Percentiles rank a stretch among this genome's conserved stretches.
phyloP scores from a whole-genome alignment of 2,888 invertebrate genomes.

The Leptinotarsa peninsularis region DNA sequence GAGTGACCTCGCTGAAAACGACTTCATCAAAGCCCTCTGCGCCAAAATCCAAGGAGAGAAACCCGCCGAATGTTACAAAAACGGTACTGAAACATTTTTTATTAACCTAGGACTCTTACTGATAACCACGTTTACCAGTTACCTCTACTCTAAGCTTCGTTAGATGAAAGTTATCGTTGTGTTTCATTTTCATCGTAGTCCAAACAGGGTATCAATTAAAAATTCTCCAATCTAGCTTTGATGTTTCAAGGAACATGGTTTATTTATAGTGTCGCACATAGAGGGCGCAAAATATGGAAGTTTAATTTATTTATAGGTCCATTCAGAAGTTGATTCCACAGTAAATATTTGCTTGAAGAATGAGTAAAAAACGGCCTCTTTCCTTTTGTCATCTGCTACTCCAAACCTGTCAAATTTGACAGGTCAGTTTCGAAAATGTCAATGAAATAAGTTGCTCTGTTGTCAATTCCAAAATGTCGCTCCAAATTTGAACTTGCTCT shows the following conservation, averaged over 20 bases:
- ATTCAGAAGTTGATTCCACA: too few species aligned
- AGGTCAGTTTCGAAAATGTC: too few species aligned
- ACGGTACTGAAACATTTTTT: conserved; percentile 31
- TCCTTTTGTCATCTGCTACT: too few species aligned
- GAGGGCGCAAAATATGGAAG: too few species aligned
- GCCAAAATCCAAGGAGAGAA: conserved; percentile 48
- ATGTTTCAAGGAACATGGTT: conserved; percentile 23
- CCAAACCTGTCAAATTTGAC: too few species aligned
- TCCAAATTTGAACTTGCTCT: too few species aligned
- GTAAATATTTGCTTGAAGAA: too few species aligned
- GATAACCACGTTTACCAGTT: conserved; percentile 39
- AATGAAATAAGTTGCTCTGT: too few species aligned
- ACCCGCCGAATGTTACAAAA: conserved; percentile 44
- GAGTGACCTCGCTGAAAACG: conserved; percentile 46
- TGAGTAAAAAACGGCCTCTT: too few species aligned
- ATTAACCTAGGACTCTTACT: conserved; percentile 38
- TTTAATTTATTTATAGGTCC: too few species aligned
- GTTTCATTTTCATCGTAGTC: conserved; percentile 34
- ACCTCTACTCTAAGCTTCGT: conserved; percentile 42
- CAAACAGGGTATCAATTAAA: conserved; percentile 35
- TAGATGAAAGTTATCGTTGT: conserved; percentile 36
- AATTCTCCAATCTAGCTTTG: conserved; percentile 26
- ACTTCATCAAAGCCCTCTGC: conserved; percentile 47
- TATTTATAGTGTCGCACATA: neutral
- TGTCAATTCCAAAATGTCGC: too few species aligned